Base-by-base conservation (phyloP, 1,140 invertebrate genomes). In the Conopomorpha cramerella region DNA sequence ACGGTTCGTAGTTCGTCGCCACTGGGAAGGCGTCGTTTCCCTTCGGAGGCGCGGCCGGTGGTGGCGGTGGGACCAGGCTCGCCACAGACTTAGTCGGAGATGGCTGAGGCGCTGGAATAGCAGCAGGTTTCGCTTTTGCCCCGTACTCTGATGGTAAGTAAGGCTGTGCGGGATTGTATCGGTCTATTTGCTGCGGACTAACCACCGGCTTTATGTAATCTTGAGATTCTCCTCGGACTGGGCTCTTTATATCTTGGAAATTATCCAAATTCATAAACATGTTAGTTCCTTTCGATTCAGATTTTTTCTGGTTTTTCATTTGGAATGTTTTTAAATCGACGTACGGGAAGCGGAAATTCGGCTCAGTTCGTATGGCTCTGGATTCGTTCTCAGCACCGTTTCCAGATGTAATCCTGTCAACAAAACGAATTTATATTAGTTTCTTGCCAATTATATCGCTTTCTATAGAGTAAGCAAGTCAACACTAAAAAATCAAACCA, bases 141-240 rank as follows among this genome's bases (percentile, higher is more conserved):
- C 55, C 51, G 34, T 61, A 60, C 16, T 36, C 37, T 16, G 46
- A 36, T 2, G 72, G 76, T 41, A 79, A 55, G 43, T 79, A 77
- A 3, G 73, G 65, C 30, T 76, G 62, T 11, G 73, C 72, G n/a
- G 77, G 72, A 49, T 79, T 79, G 37, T 73, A 79, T 16, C 71
- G 56, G 34, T 76, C 71, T 34, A 72, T 65, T 12, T 41, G 46
- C 17, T 43, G 50, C 17, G 49, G 41, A 18, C 53, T 43, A 18
- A 51, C 46, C 23, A 55, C 37, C n/a, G n/a, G n/a, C n/a, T n/a
- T n/a, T n/a, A n/a, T n/a, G n/a, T n/a, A n/a, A 34, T 79, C 74
- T 51, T 76, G 57, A 12, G 55, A 66, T 56, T 78, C 73, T 12
- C 71, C 71, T 49, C 66, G 50, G 8, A 67, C 56, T 3, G 71